Evolutionary conservation across 2,888 invertebrate genomes (phyloP).

Genomic region (Aleiodes alternator): DNA sequence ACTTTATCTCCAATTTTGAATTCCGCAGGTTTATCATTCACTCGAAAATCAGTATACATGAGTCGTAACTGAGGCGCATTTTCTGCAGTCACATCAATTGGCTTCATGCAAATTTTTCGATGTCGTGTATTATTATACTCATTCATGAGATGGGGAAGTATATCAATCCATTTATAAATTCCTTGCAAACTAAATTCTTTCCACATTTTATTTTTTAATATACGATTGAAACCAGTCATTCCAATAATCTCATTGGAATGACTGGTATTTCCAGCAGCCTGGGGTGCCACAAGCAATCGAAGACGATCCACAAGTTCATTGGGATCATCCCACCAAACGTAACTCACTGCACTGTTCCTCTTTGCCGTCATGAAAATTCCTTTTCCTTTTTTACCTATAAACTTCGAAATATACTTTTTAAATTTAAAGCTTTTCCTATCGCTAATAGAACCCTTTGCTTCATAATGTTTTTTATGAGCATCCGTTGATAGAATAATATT

Average conservation of each 20-base stretch:
- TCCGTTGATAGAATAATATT: conserved; percentile 15
- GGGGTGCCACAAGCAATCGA: neutral
- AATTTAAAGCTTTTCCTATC: neutral
- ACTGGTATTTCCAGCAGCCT: neutral
- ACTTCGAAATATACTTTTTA: neutral
- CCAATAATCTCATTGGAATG: conserved; percentile 9
- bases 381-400: neutral
- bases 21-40: conserved; percentile 40
- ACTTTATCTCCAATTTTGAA: conserved; percentile 63
- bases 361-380: neutral
- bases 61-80: conserved; percentile 40
- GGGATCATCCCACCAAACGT: conserved; percentile 17
- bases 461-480: conserved; percentile 11
- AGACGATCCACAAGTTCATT: conserved; percentile 19
- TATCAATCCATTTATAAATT: conserved; percentile 44
- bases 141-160: conserved; percentile 44
- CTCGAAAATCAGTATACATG: neutral
- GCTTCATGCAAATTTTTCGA: conserved; percentile 61
- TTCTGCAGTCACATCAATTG: conserved; percentile 54
- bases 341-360: neutral
- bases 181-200: conserved; percentile 9
- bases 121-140: conserved; percentile 66
- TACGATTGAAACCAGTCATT: neutral
- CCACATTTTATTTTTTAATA: conserved; percentile 55
- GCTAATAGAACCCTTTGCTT: neutral